phyloP scores from a whole-genome alignment of 2,888 invertebrate species.

The Cremastinae sp. region DNA sequence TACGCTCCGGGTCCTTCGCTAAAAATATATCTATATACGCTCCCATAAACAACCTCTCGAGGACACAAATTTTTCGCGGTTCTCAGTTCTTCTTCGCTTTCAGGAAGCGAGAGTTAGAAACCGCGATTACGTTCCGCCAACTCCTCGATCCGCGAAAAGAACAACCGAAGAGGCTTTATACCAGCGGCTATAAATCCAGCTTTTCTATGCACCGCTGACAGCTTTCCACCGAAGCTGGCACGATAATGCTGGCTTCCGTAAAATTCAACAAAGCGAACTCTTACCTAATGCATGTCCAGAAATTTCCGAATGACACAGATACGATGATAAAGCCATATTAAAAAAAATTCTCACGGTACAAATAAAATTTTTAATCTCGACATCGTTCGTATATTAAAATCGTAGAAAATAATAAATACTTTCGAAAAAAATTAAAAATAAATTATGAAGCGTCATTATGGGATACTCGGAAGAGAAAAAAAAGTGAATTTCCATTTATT shows the following conservation, averaged over 20 bases:
- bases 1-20: slow-evolving; percentile 17
- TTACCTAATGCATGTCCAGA: neutral
- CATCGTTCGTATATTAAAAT: too few species aligned
- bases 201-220: slow-evolving; percentile 50
- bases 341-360: slow-evolving; percentile 4
- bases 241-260: slow-evolving; percentile 18
- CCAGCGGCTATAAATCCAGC: slow-evolving; percentile 55
- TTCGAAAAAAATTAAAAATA: too few species aligned
- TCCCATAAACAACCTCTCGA: neutral
- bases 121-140: slow-evolving; percentile 24
- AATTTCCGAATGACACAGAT: slow-evolving; percentile 23
- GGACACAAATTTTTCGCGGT: slow-evolving; percentile 5
- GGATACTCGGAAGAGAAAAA: too few species aligned
- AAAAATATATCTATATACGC: neutral
- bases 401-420: too few species aligned
- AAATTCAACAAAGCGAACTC: slow-evolving; percentile 17
- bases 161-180: slow-evolving; percentile 40
- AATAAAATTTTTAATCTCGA: too few species aligned
- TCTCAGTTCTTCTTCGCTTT: slow-evolving; percentile 26
- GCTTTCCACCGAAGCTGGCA: slow-evolving; percentile 23
- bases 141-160: slow-evolving; percentile 26
- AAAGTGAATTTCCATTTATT: too few species aligned
- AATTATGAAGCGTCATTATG: too few species aligned
- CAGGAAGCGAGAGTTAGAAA: slow-evolving; percentile 12
- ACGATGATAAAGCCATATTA: too few species aligned